Evolutionary conservation across 2,888 invertebrate species (phyloP), one percentile per base, ranked within the genome.

Genomic region (Ischnura elegans): DNA sequence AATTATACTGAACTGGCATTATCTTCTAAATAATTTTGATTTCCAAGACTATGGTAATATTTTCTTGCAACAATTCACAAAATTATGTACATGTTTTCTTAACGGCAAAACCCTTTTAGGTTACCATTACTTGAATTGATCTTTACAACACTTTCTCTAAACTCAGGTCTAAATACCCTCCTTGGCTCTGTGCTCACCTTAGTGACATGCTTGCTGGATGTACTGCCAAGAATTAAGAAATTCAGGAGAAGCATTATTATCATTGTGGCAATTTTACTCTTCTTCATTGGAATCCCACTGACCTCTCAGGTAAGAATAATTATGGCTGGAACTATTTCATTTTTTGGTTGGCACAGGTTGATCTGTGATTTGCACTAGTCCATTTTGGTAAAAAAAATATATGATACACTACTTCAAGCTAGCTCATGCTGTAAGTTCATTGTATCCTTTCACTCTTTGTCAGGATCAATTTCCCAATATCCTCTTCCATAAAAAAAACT

Each of bases 221-320:
- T 86, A 21, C 19, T 86, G 21, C 86, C 86, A 45, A 86, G 45
- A 43, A 86, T 86, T 46, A 86, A 86, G 25, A 86, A 86, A 25
- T 86, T 86, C 25, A 45, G 86, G 86, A 86, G 86, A 46, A 86
- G 86, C 43, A 86, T 86, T n/a, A 45, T 86, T 8, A 86, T 86
- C 86, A 46, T 86, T 25, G 45, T 86, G 10, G 43, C 86, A 45
- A 86, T 86, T 21, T 45, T 46, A n/a, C 46, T 86, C 10, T 86
- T 86, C n/a, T 86, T 86, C n/a, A n/a, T 86, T 86, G 86, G 86
- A 5, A 86, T 86, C 36, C 86, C 86, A 45, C 86, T 86, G 25
- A 86, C 86, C 21, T 86, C 86, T n/a, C 86, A 86, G 46, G 86
- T 86, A 19, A 45, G 86, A 6, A 86, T n/a, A 16, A 61, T 55